phyloP scores from a whole-genome alignment of 2,113 vertebrate species.

The Rutilus rutilus region DNA sequence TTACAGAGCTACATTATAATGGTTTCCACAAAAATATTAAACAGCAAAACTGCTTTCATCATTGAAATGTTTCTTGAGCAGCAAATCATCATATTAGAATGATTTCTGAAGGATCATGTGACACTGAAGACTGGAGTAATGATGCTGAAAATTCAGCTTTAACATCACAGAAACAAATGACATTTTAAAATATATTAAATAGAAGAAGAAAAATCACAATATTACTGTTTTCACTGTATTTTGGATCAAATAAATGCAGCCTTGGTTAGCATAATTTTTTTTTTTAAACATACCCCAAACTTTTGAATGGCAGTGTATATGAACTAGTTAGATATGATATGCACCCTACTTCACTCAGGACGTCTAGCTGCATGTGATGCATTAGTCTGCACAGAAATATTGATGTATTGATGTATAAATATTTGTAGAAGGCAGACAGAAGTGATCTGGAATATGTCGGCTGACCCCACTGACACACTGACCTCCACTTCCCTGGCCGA shows the following conservation, averaged over 20 bases:
- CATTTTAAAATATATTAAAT: no score
- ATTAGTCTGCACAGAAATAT: constrained; percentile 6
- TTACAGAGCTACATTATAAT: neutral
- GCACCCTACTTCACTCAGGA: neutral
- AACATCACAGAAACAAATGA: neutral
- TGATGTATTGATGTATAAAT: constrained; percentile 31
- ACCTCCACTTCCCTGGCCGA: constrained; percentile 11
- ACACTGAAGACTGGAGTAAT: neutral
- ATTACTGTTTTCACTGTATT: neutral
- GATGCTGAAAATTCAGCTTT: neutral
- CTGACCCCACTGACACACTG: constrained; percentile 23
- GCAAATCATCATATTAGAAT: neutral
- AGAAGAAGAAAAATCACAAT: neutral
- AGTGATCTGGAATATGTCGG: constrained; percentile 41
- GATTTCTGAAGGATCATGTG: neutral
- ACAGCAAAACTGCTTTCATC: neutral
- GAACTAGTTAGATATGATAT: neutral
- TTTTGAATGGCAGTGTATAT: neutral
- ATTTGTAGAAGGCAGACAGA: constrained; percentile 46
- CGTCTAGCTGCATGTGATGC: neutral
- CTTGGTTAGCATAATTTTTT: neutral
- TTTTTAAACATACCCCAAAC: neutral
- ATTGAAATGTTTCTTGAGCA: neutral
- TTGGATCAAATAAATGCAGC: no score
- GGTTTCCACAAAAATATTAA: neutral